phyloP scores from a whole-genome alignment of 2,113 vertebrate species.

The Tyto alba region DNA sequence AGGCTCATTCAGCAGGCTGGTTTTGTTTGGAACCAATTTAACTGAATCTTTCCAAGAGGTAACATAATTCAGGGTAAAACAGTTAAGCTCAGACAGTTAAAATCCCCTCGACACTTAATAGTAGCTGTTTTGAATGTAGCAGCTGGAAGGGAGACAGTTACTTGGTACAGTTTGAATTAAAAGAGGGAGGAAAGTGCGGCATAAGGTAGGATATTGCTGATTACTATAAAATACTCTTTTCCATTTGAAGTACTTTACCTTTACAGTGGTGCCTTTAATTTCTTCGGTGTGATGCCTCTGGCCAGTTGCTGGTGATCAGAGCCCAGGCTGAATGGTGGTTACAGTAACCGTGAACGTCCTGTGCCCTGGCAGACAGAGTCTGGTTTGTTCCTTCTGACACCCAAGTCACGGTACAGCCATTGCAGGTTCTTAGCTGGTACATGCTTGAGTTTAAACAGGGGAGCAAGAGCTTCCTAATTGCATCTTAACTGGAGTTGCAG shows the following conservation, averaged over 20 bases:
- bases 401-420: not conserved
- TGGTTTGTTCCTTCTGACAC: not conserved
- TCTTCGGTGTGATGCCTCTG: not conserved
- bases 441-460: not conserved
- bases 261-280: slow-evolving; percentile 39
- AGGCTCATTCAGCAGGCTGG: not conserved
- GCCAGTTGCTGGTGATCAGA: not conserved
- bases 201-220: not conserved
- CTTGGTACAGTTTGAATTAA: not conserved
- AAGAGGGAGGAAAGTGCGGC: not conserved
- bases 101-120: not conserved
- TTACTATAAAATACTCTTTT: not conserved
- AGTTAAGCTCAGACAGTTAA: not conserved
- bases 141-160: not conserved
- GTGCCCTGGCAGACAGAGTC: not conserved
- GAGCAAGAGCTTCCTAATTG: not conserved
- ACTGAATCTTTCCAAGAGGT: not conserved
- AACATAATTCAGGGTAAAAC: not conserved
- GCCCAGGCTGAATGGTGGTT: not conserved
- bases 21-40: not conserved
- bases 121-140: not conserved
- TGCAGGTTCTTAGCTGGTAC: not conserved
- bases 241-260: not conserved
- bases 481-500: not conserved
- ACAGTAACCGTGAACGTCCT: not conserved